Conservation (phyloP, 92 coral and sea anemone genomes). For the Nematostella vectensis region DNA sequence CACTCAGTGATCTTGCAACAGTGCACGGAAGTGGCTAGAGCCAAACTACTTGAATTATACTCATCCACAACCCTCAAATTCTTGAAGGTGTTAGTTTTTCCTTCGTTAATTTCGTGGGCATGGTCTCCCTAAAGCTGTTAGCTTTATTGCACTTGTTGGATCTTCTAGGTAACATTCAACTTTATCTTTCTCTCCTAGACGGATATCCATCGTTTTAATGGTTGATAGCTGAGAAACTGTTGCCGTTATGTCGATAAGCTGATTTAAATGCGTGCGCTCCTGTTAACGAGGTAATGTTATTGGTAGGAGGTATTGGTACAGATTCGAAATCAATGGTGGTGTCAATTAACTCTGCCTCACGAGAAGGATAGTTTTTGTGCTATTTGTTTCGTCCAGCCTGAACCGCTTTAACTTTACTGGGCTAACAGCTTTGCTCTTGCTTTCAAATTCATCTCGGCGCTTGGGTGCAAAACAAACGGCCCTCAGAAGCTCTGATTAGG, state of each 20-base stretch:
- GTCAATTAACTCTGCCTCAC: no score
- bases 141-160: conserved; percentile 10
- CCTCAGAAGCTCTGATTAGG: not conserved
- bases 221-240: conserved; percentile 10
- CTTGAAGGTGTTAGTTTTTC: conserved; percentile 8
- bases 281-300: conserved; percentile 13
- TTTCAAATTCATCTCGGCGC: no score
- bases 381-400: conserved; percentile 6
- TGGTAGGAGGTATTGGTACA: conserved; percentile 16
- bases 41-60: conserved; percentile 7
- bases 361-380: no score
- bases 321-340: no score
- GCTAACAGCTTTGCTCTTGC: no score
- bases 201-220: conserved; percentile 15
- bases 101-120: conserved; percentile 12
- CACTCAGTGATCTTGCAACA: conserved; percentile 20
- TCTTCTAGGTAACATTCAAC: conserved; percentile 18
- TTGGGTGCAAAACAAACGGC: not conserved
- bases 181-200: conserved; percentile 11
- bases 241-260: conserved; percentile 12
- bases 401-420: no score
- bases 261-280: conserved; percentile 19
- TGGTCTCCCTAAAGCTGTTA: conserved; percentile 15
- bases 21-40: conserved; percentile 13
- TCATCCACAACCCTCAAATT: conserved; percentile 10